Base-by-base conservation (phyloP, 2,797 vertebrate species). In the Poliocrania exsul region DNA sequence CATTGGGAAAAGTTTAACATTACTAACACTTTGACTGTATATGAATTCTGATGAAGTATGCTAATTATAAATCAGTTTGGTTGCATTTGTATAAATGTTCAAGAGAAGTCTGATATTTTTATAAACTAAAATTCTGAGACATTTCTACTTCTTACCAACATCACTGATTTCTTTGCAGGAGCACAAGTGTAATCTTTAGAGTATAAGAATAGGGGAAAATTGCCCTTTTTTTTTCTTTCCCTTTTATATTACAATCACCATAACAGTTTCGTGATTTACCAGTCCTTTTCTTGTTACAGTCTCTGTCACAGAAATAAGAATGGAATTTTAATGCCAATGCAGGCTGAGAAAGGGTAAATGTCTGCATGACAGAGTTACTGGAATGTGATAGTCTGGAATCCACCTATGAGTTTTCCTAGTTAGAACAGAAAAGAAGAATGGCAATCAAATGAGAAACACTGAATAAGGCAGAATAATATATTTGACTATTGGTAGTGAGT, bases 201-300 rank as follows among this genome's bases (percentile, higher is more conserved):
- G 24, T 60, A n/a, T 47, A 84, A 95, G 72, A 94, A 96, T 82
- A 82, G 64, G 50, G 44, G 42, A 28, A 92, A 96, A 95, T 87
- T 87, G 33, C n/a, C 4, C 24, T 29, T 21, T 40, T 35, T 24
- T 16, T 10, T 13, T 12, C 6, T 13, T 13, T 37, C 4, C 6
- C 8, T 51, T 67, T 19, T 17, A 69, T 65, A 33, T 93, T 92
- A 47, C 66, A 88, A 73, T 90, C 79, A 93, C 35, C 29, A 40
- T 77, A 80, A 71, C 31, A 74, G 78, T 81, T 69, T 89, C 46
- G 33, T 78, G 83, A 65, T 94, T 94, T 95, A 37, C 74, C 35
- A 37, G 11, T 92, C 53, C 24, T 81, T 12, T 85, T 86, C 71
- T 81, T 75, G 38, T 74, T 85, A 24, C 24, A 83, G 33, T 46